A percentile compares a stretch with the other conserved stretches of the same genome.
Conservation (phyloP, 2,888 invertebrate species). For the Drosophila formosana region DNA sequence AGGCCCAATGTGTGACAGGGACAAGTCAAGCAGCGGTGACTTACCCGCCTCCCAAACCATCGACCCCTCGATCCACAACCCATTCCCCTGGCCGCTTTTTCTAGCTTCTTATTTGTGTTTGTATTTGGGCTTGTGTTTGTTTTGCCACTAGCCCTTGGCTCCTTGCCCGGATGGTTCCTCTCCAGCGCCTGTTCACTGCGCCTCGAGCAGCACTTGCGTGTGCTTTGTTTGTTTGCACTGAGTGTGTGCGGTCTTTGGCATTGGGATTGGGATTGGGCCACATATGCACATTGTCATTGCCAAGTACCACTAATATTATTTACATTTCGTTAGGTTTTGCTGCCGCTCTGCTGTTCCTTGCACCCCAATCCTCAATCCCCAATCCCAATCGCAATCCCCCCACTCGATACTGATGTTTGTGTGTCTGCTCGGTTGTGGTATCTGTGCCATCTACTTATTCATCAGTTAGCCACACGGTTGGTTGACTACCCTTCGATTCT, state of each 20-base stretch:
- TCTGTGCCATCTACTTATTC: constrained; percentile 23
- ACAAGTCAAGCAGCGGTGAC: constrained; percentile 75
- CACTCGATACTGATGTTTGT: constrained; percentile 27
- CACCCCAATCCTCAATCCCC: constrained; percentile 3
- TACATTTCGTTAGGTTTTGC: constrained; percentile 77
- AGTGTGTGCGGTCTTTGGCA: constrained; percentile 55
- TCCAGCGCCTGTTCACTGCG: constrained; percentile 17
- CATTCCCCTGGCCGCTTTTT: constrained; percentile 50
- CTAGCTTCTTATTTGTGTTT: constrained; percentile 73
- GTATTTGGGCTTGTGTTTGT: constrained; percentile 73
- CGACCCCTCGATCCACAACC: constrained; percentile 5
- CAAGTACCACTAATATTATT: constrained; percentile 79
- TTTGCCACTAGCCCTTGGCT: constrained; percentile 73
- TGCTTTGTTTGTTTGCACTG: constrained; percentile 64
- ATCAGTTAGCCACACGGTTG: constrained; percentile 41
- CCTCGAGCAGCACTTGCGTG: constrained; percentile 61
- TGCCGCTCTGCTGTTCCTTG: constrained; percentile 4
- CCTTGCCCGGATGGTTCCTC: constrained; percentile 31
- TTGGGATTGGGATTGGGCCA: constrained; percentile 65
- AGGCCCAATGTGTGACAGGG: constrained; percentile 69
- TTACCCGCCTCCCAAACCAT: constrained; percentile 20
- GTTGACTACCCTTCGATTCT: constrained; percentile 24
- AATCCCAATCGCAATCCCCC: constrained; percentile 4
- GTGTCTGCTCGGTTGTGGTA: background rate
- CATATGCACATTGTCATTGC: constrained; percentile 80